These are phyloP conservation scores for Apocheima hispidaria DNA, from an alignment of 2,888 invertebrate species.

Conservation along the genomic window DNA sequence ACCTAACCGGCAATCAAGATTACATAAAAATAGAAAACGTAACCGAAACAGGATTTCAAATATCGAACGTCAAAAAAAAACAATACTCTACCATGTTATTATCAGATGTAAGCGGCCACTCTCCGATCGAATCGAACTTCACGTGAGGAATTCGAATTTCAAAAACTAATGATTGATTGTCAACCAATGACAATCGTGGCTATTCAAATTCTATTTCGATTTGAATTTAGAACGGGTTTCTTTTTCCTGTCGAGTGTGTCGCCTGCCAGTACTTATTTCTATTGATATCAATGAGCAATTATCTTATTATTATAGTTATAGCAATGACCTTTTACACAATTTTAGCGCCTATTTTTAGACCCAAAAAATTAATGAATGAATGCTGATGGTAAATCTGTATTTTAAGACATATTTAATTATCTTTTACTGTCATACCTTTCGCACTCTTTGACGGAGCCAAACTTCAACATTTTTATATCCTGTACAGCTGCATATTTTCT, in stretches of 20 bases:
- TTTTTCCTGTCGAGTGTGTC: constrained; percentile 74
- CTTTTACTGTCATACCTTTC: no score
- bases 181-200: constrained; percentile 82
- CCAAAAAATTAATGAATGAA: no score
- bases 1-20: constrained; percentile 45
- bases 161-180: constrained; percentile 84
- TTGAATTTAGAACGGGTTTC: constrained; percentile 80
- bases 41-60: constrained; percentile 50
- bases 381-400: no score
- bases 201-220: constrained; percentile 80
- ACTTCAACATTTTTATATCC: no score
- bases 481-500: no score
- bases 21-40: constrained; percentile 50
- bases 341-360: no score
- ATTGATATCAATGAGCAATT: constrained; percentile 74
- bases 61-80: constrained; percentile 48
- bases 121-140: constrained; percentile 74
- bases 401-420: background rate
- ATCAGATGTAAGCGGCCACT: constrained; percentile 62
- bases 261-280: constrained; percentile 64
- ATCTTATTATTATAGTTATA: constrained; percentile 64
- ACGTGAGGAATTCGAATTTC: constrained; percentile 75
- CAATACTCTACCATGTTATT: constrained; percentile 51
- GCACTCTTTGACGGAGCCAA: no score
- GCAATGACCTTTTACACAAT: no score